Evolutionary conservation across 2,113 vertebrate species (phyloP).

Genomic region (Raja brachyura): DNA sequence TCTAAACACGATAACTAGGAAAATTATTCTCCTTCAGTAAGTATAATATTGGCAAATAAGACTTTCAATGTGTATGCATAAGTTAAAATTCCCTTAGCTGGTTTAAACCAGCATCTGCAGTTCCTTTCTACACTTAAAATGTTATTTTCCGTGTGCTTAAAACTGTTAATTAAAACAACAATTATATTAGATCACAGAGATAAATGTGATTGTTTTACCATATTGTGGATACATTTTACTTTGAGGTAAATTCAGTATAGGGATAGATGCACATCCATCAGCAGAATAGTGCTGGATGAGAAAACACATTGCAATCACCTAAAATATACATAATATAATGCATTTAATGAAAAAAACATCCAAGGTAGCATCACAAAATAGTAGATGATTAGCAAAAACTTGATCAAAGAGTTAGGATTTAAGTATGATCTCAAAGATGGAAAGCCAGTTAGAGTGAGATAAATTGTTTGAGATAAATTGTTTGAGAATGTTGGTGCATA

Average conservation of each 20-base stretch:
- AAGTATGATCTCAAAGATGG: neutral
- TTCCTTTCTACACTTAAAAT: neutral
- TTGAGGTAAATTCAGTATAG: too few relatives aligned
- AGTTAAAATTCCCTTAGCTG: too few relatives aligned
- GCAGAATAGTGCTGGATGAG: too few relatives aligned
- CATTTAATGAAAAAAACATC: too few relatives aligned
- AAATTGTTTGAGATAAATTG: neutral
- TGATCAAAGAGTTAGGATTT: neutral
- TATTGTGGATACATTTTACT: too few relatives aligned
- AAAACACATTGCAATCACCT: too few relatives aligned
- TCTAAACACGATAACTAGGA: neutral
- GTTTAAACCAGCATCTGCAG: too few relatives aligned
- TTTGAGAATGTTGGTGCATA: neutral
- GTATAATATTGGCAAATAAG: neutral
- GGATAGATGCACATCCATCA: too few relatives aligned
- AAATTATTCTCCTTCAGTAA: neutral
- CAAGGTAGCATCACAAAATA: neutral
- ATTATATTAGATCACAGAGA: neutral
- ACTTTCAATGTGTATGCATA: neutral
- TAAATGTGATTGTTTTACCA: too few relatives aligned
- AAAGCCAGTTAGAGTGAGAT: neutral
- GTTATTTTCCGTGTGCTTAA: neutral
- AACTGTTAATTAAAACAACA: neutral
- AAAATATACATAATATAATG: too few relatives aligned
- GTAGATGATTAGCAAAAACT: neutral